Percentiles rank a stretch among this genome's conserved stretches.
phyloP scores from a whole-genome alignment of 2,113 vertebrate species.

The Hydrolagus affinis region DNA sequence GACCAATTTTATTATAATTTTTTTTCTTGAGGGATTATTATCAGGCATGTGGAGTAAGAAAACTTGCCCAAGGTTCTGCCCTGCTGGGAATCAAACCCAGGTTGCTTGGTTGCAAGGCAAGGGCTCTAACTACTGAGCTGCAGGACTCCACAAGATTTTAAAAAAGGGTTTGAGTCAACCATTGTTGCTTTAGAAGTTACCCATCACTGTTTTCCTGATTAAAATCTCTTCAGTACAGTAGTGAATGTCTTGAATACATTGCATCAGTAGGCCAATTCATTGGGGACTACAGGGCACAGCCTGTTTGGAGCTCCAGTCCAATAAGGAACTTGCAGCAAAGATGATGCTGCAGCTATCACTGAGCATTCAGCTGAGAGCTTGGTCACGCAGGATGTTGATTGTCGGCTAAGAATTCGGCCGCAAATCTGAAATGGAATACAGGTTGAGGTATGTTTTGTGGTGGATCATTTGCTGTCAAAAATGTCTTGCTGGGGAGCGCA shows the following conservation, averaged over 20 bases:
- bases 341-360: constrained; percentile 1
- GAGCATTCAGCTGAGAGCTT: not conserved
- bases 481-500: not conserved
- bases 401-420: not conserved
- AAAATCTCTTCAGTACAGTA: not conserved
- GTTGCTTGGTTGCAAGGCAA: no score
- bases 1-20: no score
- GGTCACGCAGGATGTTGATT: not conserved
- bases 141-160: no score
- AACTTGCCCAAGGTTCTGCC: no score
- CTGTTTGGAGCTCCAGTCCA: not conserved
- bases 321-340: not conserved
- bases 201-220: not conserved
- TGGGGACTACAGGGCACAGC: not conserved
- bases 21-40: no score
- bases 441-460: not conserved
- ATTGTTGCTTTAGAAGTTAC: not conserved
- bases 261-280: not conserved
- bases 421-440: not conserved
- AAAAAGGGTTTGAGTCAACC: no score
- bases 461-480: not conserved
- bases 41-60: no score
- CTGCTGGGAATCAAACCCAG: no score
- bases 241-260: not conserved
- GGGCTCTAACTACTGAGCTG: no score